These are phyloP conservation scores for Uloborus diversus DNA, from an alignment of 1,140 invertebrate species.

Conservation along the genomic window DNA sequence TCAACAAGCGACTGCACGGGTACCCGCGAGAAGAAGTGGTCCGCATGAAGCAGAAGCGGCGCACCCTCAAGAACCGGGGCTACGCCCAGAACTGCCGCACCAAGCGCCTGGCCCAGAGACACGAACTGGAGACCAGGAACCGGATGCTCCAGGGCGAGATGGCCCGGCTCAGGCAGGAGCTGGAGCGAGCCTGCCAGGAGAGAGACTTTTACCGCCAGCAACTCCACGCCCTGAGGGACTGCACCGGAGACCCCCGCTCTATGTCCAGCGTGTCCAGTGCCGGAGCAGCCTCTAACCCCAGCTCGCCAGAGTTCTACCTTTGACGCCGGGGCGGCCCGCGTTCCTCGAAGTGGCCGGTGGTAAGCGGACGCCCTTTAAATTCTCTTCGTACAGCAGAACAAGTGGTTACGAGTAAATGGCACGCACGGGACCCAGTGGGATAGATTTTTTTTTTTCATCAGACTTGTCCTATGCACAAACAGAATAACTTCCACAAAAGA, in stretches of 20 bases:
- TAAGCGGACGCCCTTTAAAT: no score
- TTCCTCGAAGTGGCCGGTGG: no score
- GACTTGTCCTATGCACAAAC: no score
- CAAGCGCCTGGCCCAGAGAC: slow-evolving; percentile 85
- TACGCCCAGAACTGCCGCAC: slow-evolving; percentile 98
- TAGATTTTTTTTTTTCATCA: no score
- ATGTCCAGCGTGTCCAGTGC: slow-evolving; percentile 51
- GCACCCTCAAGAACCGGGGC: slow-evolving; percentile 97
- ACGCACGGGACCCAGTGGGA: no score
- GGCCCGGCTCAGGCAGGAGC: slow-evolving; percentile 75
- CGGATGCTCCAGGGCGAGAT: slow-evolving; percentile 78
- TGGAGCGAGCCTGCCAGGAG: slow-evolving; percentile 63
- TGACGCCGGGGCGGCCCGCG: slow-evolving; percentile 45
- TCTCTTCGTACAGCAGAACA: no score
- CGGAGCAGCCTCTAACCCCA: slow-evolving; percentile 59
- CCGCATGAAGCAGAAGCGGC: slow-evolving; percentile 92
- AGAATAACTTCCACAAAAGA: no score
- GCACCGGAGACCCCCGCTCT: slow-evolving; percentile 31
- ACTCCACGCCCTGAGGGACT: slow-evolving; percentile 32
- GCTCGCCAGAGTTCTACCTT: slow-evolving; percentile 62
- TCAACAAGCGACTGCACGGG: slow-evolving; percentile 91
- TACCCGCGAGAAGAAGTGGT: slow-evolving; percentile 89
- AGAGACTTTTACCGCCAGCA: slow-evolving; percentile 56
- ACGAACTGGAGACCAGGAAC: slow-evolving; percentile 89
- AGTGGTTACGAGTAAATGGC: no score